phyloP scores from a whole-genome alignment of 1,140 invertebrate genomes.

The Stratiolaelaps scimitus region DNA sequence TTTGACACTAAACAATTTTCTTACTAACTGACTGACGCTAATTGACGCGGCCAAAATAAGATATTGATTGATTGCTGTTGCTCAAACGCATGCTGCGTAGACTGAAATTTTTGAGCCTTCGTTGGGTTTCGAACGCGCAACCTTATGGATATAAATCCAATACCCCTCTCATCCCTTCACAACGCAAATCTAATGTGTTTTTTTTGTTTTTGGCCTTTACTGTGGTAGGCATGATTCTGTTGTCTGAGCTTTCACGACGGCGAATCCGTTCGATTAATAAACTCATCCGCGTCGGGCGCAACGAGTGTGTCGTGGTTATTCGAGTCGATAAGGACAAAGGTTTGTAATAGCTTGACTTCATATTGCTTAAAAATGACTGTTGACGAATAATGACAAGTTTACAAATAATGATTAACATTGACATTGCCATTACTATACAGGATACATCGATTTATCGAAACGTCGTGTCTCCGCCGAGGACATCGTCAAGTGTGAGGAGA shows the following conservation, averaged over 20 bases:
- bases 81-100: conserved; percentile 8
- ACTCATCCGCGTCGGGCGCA: conserved; percentile 93
- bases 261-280: conserved; percentile 99
- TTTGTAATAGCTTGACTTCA: conserved; percentile 39
- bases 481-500: conserved; percentile 92
- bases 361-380: no score
- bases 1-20: no score
- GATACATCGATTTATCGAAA: conserved; percentile 99
- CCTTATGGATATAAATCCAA: neutral
- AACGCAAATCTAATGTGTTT: neutral
- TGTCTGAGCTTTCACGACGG: conserved; percentile 87
- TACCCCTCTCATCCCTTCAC: no score
- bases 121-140: no score
- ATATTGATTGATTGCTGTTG: no score
- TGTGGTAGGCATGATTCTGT: conserved; percentile 46
- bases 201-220: conserved; percentile 31
- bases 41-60: no score
- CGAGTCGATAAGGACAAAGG: conserved; percentile 99
- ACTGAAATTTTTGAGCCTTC: neutral
- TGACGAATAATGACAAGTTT: no score
- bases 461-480: conserved; percentile 94
- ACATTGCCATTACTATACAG: conserved; percentile 42
- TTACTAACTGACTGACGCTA: no score
- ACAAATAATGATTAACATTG: no score
- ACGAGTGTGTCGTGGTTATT: conserved; percentile 97